A percentile compares a stretch with the other conserved stretches of the same genome.
phyloP scores from a whole-genome alignment of 1,140 invertebrate genomes.

The Hylyphantes graminicola region DNA sequence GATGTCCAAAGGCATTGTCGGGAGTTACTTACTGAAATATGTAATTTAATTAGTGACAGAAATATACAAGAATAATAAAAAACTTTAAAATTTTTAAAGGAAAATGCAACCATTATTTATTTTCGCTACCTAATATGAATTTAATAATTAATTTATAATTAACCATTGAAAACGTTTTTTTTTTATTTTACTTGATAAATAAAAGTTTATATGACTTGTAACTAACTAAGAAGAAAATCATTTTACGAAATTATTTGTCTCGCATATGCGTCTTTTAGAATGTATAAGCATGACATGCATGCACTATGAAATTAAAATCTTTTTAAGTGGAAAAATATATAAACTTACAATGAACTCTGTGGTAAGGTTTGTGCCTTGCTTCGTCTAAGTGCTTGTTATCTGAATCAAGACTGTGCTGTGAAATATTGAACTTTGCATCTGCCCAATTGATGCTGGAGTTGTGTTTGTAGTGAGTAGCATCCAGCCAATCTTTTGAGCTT shows the following conservation, averaged over 20 bases:
- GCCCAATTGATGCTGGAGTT: constrained; percentile 47
- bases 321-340: not conserved
- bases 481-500: constrained; percentile 66
- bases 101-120: too few species aligned
- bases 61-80: too few species aligned
- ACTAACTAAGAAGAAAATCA: not conserved
- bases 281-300: not conserved
- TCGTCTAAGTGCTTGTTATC: constrained; percentile 21
- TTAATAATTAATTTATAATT: too few species aligned
- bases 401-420: constrained; percentile 55
- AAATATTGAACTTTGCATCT: constrained; percentile 39
- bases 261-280: not conserved
- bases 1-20: constrained; percentile 23
- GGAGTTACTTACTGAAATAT: constrained; percentile 24
- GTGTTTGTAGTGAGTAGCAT: constrained; percentile 61
- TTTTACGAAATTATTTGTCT: not conserved
- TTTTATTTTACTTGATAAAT: too few species aligned
- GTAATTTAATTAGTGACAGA: not conserved
- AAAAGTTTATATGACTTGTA: too few species aligned
- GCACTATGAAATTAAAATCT: not conserved
- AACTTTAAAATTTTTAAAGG: too few species aligned
- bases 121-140: too few species aligned
- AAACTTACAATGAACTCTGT: constrained; percentile 43
- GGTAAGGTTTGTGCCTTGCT: constrained; percentile 29
- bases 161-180: too few species aligned